Evolutionary conservation across 2,797 vertebrate genomes (phyloP).

Genomic region (Tapera naevia): DNA sequence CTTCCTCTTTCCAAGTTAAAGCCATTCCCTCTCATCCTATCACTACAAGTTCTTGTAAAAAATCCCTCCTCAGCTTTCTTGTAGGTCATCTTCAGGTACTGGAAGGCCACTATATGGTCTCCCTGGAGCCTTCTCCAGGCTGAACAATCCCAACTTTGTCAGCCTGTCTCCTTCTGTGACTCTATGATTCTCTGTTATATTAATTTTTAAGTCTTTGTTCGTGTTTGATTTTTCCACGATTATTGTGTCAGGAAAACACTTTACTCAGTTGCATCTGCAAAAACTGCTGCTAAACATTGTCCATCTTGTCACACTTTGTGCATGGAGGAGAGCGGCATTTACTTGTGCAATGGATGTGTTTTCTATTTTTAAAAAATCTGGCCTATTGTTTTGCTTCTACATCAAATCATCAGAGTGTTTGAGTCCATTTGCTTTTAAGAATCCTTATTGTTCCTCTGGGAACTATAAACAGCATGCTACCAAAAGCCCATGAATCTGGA

Average conservation of each 20-base stretch:
- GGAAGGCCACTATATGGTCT: no score
- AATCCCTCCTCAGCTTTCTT: no score
- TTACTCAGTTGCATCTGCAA: background rate
- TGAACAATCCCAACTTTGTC: no score
- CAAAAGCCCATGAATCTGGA: slow-evolving; percentile 17
- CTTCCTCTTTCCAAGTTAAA: no score
- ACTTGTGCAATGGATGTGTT: background rate
- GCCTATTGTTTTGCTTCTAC: slow-evolving; percentile 37
- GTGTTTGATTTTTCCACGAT: background rate
- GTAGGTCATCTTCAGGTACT: no score
- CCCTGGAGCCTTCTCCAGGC: no score
- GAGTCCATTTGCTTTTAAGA: slow-evolving; percentile 57
- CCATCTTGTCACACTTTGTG: background rate
- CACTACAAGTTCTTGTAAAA: no score
- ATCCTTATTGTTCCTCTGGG: slow-evolving; percentile 33
- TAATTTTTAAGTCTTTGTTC: background rate
- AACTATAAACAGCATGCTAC: slow-evolving; percentile 47
- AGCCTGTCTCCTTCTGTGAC: no score
- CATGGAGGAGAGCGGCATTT: background rate
- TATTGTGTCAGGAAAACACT: background rate
- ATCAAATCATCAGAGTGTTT: slow-evolving; percentile 4
- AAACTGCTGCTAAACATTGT: background rate
- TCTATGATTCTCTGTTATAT: background rate
- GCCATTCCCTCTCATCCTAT: no score
- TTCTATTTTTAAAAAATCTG: slow-evolving; percentile 50